Conservation (phyloP, 2,888 invertebrate genomes). For the Lasioglossum vierecki region DNA sequence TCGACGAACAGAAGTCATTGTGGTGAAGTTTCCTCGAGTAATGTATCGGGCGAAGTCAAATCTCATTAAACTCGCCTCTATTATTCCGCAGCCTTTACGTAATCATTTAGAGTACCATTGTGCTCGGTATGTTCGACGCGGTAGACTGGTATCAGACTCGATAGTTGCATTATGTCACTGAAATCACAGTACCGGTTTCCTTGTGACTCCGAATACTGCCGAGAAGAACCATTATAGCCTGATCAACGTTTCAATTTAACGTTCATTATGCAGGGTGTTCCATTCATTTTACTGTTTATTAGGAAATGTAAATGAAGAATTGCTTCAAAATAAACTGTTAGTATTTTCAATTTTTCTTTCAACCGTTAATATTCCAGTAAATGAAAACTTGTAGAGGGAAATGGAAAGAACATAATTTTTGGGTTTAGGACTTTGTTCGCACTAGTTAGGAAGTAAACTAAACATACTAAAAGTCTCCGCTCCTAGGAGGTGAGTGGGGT, state of each 20-base stretch:
- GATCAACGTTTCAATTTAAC: too few species aligned
- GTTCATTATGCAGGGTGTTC: background rate
- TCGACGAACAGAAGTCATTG: background rate
- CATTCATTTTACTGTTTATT: background rate
- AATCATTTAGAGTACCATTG: slow-evolving; percentile 28
- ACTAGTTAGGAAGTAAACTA: too few species aligned
- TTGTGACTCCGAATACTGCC: too few species aligned
- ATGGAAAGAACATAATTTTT: too few species aligned
- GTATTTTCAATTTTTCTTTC: background rate
- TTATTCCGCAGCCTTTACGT: background rate
- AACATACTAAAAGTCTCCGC: too few species aligned
- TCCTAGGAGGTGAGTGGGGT: too few species aligned
- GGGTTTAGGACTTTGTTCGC: too few species aligned
- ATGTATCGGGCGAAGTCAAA: background rate
- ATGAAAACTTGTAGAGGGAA: too few species aligned
- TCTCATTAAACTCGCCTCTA: background rate
- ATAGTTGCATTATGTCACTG: background rate
- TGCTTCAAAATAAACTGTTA: background rate
- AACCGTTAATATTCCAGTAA: too few species aligned
- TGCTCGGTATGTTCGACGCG: background rate
- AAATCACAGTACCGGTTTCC: background rate
- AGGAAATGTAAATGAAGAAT: too few species aligned
- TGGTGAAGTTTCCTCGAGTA: background rate
- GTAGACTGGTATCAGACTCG: background rate
- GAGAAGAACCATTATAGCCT: background rate